Evolutionary conservation across 2,888 invertebrate genomes (phyloP).

Genomic region (Coremacera marginata): DNA sequence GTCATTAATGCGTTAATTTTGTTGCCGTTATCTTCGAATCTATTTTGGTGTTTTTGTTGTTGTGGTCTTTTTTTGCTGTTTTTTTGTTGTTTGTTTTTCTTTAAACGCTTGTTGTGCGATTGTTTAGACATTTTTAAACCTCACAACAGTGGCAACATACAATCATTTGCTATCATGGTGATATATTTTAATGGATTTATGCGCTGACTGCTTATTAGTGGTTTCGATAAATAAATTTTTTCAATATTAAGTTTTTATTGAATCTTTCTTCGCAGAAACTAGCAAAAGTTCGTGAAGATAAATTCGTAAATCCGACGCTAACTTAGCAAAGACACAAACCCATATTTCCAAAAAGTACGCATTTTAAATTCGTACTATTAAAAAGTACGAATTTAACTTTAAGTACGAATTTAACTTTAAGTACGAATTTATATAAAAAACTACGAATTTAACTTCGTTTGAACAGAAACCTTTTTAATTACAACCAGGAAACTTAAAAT

Average conservation of each 20-base stretch:
- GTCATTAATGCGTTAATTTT: background rate
- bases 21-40: background rate
- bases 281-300: too few relatives aligned
- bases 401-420: too few relatives aligned
- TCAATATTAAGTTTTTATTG: background rate
- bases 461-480: too few relatives aligned
- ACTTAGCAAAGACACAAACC: too few relatives aligned
- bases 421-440: too few relatives aligned
- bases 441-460: too few relatives aligned
- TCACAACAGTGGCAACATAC: constrained; percentile 11
- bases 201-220: background rate
- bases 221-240: constrained; percentile 22
- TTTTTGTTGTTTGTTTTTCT: background rate
- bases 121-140: background rate
- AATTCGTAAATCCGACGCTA: too few relatives aligned
- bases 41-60: background rate
- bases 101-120: background rate
- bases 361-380: too few relatives aligned
- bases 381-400: too few relatives aligned
- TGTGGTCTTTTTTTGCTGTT: background rate
- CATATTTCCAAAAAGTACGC: too few relatives aligned
- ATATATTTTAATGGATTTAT: constrained; percentile 2
- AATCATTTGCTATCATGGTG: constrained; percentile 8
- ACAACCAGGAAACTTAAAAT: too few relatives aligned
- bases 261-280: too few relatives aligned